Base-by-base conservation (phyloP, 2,113 vertebrate genomes). In the Chaetops frenatus region DNA sequence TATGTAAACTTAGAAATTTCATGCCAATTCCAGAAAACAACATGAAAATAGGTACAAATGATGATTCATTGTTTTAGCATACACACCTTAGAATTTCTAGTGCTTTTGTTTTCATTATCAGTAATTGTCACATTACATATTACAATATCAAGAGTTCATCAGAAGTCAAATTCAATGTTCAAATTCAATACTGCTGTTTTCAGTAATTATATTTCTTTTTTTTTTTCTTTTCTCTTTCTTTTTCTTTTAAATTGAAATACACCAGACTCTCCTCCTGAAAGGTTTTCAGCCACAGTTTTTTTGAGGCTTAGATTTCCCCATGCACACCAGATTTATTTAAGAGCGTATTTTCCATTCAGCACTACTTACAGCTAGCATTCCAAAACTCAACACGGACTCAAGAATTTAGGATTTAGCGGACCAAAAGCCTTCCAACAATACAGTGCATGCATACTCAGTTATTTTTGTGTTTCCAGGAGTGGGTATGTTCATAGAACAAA, bases 321-420 rank as follows among this genome's bases (percentile, higher is more conserved):
- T 65, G 22, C 2, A 5, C 62, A 53, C 6, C 19, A 23, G 21
- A 35, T 23, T 71, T 81, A 38, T 5, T 58, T 24, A 71, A 44
- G 23, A 48, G 4, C 5, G 8, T 11, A 17, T 77, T 57, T 85
- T 66, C 31, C 19, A 40, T 40, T 79, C 35, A 85, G 12, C 19
- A 14, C 5, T 40, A n/a, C 15, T 70, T 50, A 40, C 0, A 11
- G 5, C 8, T 86, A 18, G 60, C 0, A 1, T 70, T 73, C 28
- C 33, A 74, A 57, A 78, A 60, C 13, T 70, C 56, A 77, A 5
- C 9, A 4, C 5, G 3, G 13, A 73, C 19, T 56, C 31, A 66
- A 29, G 9, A 74, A 78, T 61, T 65, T 31, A 56, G 21, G 69
- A 50, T 69, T 74, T 64, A 74, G 24, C 21, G 40, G 22, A 74